phyloP scores from a whole-genome alignment of 2,888 invertebrate genomes.

The Euplexia lucipara region DNA sequence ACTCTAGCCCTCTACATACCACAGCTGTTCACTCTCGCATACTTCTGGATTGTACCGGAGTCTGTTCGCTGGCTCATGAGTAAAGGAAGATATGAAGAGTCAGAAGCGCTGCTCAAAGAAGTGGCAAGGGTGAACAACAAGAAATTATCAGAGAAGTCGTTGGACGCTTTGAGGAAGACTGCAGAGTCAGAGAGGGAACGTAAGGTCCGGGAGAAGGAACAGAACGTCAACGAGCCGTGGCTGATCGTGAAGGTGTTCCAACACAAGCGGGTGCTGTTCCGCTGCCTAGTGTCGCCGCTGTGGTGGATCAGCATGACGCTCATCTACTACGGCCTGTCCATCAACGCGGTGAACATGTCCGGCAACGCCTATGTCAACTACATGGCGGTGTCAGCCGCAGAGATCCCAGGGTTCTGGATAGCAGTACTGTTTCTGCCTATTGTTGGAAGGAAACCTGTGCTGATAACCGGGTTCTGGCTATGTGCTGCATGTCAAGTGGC shows the following conservation, averaged over 20 bases:
- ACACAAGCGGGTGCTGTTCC: slow-evolving; percentile 73
- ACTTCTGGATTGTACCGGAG: slow-evolving; percentile 93
- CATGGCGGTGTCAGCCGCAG: slow-evolving; percentile 91
- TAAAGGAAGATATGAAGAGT: slow-evolving; percentile 92
- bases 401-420: slow-evolving; percentile 92
- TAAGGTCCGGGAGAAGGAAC: slow-evolving; percentile 61
- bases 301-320: slow-evolving; percentile 92
- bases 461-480: slow-evolving; percentile 90
- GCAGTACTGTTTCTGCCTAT: slow-evolving; percentile 91
- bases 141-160: slow-evolving; percentile 77
- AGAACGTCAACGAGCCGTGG: slow-evolving; percentile 74
- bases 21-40: slow-evolving; percentile 92
- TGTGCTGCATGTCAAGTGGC: slow-evolving; percentile 91
- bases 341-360: slow-evolving; percentile 92
- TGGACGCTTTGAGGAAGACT: slow-evolving; percentile 72
- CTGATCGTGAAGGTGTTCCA: slow-evolving; percentile 77
- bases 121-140: slow-evolving; percentile 92
- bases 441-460: slow-evolving; percentile 91
- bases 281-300: slow-evolving; percentile 80
- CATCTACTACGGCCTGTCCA: slow-evolving; percentile 92
- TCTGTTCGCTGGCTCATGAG: slow-evolving; percentile 95
- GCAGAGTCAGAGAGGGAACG: slow-evolving; percentile 73
- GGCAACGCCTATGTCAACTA: slow-evolving; percentile 92
- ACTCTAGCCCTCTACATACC: slow-evolving; percentile 93
- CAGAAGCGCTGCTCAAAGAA: slow-evolving; percentile 91